Evolutionary conservation across 2,888 invertebrate genomes (phyloP), one percentile per base, ranked within the genome.

Genomic region (Hoplodrina ambigua): DNA sequence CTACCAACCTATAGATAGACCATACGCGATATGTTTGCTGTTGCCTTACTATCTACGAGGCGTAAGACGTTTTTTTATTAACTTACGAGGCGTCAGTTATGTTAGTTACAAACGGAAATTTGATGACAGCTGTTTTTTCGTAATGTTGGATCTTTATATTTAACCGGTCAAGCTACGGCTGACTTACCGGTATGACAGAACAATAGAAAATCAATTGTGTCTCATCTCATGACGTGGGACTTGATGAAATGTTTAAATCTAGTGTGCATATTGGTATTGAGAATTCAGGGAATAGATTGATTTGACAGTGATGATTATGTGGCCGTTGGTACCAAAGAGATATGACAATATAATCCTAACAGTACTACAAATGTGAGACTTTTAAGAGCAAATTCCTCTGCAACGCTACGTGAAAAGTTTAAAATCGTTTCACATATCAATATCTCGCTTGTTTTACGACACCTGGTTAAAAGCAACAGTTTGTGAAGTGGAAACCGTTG

Each of bases 401-500:
- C 41, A 46, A n/a, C 13, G 11, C 25, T 37, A 2, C 7, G 4
- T 78, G 41, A 63, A 66, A 67, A 50, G 4, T n/a, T 10, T 8
- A 55, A 66, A 69, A 68, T 53, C 17, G 67, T 30, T 75, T 59
- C 57, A 57, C 62, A 64, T 67, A 55, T 85, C 78, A 81, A 81
- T 81, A 81, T 75, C 56, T 72, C 63, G 53, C 63, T 41, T 66
- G 64, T 78, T 81, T 74, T 75, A 75, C 71, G 55, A 62, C 57
- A 71, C 73, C 63, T 74, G 78, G 73, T 59, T 70, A 69, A 69
- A 78, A 64, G 70, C 60, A 75, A 78, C 75, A 75, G 75, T 81
- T 82, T 80, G 81, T 85, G 83, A 81, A 66, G 83, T 81, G 80
- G 74, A 84, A 81, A 72, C 55, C 65, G 59, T 64, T 72, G 61